Percentiles rank a stretch among this genome's conserved stretches.
phyloP scores from a whole-genome alignment of 2,888 invertebrate genomes.

The Rhorus exstirpatorius region DNA sequence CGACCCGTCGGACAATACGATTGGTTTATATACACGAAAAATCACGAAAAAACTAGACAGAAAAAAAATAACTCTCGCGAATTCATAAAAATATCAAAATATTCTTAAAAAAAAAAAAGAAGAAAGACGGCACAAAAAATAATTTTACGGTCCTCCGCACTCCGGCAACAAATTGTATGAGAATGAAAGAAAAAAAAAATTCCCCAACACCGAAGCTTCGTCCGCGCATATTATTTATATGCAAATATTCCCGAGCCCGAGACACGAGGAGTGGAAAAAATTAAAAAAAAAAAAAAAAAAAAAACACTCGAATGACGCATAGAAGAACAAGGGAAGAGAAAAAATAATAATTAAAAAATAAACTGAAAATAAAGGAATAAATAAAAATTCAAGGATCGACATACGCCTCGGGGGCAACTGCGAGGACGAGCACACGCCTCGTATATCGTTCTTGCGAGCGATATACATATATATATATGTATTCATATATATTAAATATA shows the following conservation, averaged over 20 bases:
- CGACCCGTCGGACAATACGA: slow-evolving; percentile 1
- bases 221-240: slow-evolving; percentile 65
- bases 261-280: slow-evolving; percentile 29
- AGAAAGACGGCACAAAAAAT: slow-evolving; percentile 4
- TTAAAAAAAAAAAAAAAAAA: slow-evolving; percentile 11
- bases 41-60: slow-evolving; percentile 7
- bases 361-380: slow-evolving; percentile 21
- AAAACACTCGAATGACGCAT: slow-evolving; percentile 35
- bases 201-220: not conserved
- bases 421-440: slow-evolving; percentile 47
- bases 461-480: not conserved
- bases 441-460: slow-evolving; percentile 19
- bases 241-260: slow-evolving; percentile 61
- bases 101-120: too few relatives aligned
- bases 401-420: slow-evolving; percentile 59
- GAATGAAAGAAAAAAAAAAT: not conserved
- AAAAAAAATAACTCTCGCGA: slow-evolving; percentile 19
- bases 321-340: slow-evolving; percentile 38
- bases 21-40: too few relatives aligned
- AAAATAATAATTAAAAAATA: slow-evolving; percentile 30
- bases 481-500: slow-evolving; percentile 8
- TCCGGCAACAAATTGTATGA: slow-evolving; percentile 9
- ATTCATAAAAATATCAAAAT: slow-evolving; percentile 20
- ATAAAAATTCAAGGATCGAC: slow-evolving; percentile 54
- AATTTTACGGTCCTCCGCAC: slow-evolving; percentile 34